Conservation (phyloP, 2,797 vertebrate species). For the Squalus acanthias region DNA sequence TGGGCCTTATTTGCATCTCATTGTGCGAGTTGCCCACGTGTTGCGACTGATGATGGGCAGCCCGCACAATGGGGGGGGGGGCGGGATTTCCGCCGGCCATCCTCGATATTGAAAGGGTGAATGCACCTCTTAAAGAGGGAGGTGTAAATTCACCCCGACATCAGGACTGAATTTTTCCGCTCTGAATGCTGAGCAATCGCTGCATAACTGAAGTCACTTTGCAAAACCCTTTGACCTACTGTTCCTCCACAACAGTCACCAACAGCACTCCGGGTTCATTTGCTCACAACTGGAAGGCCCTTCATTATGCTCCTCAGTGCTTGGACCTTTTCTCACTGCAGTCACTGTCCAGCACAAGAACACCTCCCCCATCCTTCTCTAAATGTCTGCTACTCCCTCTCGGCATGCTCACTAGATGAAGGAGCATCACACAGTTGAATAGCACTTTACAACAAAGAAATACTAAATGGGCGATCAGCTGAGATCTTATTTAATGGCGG, state of each 20-base stretch:
- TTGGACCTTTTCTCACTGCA: not conserved
- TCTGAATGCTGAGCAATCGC: no score
- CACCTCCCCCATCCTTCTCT: not conserved
- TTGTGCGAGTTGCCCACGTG: not conserved
- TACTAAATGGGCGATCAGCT: no score
- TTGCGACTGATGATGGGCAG: not conserved
- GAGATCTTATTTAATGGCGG: no score
- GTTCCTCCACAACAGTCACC: no score
- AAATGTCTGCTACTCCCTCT: not conserved
- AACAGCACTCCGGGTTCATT: no score
- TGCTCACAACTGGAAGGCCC: not conserved
- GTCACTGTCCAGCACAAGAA: no score
- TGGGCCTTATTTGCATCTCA: not conserved
- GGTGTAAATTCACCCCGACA: no score
- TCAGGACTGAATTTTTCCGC: no score
- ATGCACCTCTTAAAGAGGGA: not conserved
- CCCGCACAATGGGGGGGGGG: not conserved
- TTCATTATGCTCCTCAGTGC: not conserved
- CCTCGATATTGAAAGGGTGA: not conserved
- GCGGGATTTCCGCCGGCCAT: not conserved
- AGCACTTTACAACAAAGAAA: no score
- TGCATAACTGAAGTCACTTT: no score
- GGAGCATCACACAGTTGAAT: no score
- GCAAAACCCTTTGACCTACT: no score
- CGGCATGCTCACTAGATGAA: not conserved